These are phyloP conservation scores for Ptychochromis oligacanthus DNA, from an alignment of 2,113 vertebrate species.

Conservation along the genomic window DNA sequence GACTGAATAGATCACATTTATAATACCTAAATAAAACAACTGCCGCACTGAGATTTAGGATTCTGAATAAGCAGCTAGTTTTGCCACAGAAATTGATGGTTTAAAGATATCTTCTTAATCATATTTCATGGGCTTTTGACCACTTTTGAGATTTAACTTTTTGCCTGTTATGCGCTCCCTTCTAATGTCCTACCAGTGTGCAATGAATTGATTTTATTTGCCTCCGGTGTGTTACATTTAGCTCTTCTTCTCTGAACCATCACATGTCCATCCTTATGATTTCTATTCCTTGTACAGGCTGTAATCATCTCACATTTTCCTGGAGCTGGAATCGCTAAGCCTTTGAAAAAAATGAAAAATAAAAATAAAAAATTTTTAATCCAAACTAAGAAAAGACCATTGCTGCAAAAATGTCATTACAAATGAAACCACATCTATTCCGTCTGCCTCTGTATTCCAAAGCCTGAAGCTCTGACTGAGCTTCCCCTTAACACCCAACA, in stretches of 20 bases:
- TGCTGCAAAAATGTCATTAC: neutral
- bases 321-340: neutral
- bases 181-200: neutral
- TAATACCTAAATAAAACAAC: neutral
- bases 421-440: neutral
- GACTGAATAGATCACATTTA: neutral
- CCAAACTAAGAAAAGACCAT: neutral
- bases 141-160: neutral
- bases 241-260: neutral
- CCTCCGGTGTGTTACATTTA: neutral
- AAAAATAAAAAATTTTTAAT: neutral
- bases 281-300: conserved; percentile 6
- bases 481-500: neutral
- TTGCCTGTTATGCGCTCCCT: neutral
- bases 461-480: neutral
- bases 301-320: neutral
- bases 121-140: too few species aligned
- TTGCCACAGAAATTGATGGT: neutral
- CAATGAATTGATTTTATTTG: neutral
- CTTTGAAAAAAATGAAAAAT: neutral
- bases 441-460: neutral
- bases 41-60: neutral
- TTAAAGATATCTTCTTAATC: neutral
- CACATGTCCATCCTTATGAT: conserved; percentile 2
- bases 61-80: neutral